Base-by-base conservation (phyloP, 2,113 vertebrate species). In the Condylura cristata region DNA sequence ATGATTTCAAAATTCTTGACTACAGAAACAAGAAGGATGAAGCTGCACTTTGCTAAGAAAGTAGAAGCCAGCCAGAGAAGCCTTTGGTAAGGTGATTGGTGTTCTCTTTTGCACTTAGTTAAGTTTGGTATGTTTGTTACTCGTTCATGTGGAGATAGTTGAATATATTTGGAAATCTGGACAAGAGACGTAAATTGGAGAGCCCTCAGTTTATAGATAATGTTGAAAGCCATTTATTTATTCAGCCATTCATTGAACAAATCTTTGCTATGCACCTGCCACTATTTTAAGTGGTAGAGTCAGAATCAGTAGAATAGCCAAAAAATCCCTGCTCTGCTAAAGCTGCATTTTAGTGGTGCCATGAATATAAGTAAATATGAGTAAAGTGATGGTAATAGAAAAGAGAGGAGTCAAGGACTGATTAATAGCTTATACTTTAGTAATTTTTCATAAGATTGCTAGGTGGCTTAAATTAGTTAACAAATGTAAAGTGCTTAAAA, bases 71-170 rank as follows among this genome's bases (percentile, higher is more conserved):
- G 34, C 46, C 53, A 70, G 58, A 58, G 56, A 83, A 79, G 61
- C 26, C 34, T 34, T 66, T 90, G 39, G 41, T 34, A 74, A 4
- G 72, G 30, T 83, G 70, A 41, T 65, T 84, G 46, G 44, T 48
- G 30, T 92, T 95, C 65, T 63, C 37, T 75, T 94, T 89, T 76
- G 41, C 37, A 82, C 37, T 82, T 46, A 32, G 46, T 86, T 92
- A 41, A 70, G 60, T 93, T 80, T 81, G 46, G 78, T 6, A 17
- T 82, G 14, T 79, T 78, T 93, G 34, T 92, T 72, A 60, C 1
- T n/a, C 63, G 37, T 37, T 56, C 28, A 85, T 13, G 41, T 87
- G 48, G 61, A 90, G 51, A 90, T 16, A 81, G 48, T 53, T 91
- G 63, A 4, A 13, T 82, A 5, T 83, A 58, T 86, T 3, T 70